These are phyloP conservation scores for Trachelus tabidus DNA, from an alignment of 2,888 invertebrate species.

Conservation along the genomic window DNA sequence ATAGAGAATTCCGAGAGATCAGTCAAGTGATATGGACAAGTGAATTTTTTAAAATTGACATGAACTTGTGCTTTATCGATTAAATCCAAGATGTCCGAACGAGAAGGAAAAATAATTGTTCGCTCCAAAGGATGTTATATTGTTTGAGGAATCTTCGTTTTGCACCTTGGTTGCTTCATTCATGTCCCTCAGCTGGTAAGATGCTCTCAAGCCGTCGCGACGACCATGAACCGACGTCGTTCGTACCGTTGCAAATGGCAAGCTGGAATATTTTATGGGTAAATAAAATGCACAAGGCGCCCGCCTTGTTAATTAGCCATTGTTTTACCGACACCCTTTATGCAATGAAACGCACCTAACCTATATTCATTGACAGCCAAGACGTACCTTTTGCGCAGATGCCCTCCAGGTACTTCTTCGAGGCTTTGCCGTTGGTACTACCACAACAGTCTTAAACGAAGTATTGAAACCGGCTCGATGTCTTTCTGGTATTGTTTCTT, in stretches of 20 bases:
- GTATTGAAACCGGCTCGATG: background rate
- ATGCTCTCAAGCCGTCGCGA: background rate
- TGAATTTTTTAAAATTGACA: background rate
- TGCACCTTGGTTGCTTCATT: background rate
- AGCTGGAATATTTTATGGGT: conserved; percentile 23
- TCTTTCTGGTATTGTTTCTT: conserved; percentile 2
- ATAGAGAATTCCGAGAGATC: background rate
- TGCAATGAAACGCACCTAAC: conserved; percentile 9
- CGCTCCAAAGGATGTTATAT: background rate
- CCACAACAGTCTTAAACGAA: background rate
- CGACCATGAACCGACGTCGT: background rate
- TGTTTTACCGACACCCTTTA: conserved; percentile 21
- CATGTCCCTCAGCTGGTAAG: background rate
- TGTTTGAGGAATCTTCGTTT: background rate
- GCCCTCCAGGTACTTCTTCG: background rate
- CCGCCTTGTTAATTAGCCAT: conserved; percentile 25
- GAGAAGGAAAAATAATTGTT: background rate
- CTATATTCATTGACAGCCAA: background rate
- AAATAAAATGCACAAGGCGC: conserved; percentile 22
- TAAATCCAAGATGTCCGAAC: background rate
- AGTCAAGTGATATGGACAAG: background rate
- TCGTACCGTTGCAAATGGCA: conserved; percentile 7
- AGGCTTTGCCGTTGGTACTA: background rate
- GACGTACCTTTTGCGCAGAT: background rate
- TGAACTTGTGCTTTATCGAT: background rate